These are phyloP conservation scores for Galagoides demidoff DNA, from an alignment of 2,797 vertebrate genomes.

Conservation along the genomic window DNA sequence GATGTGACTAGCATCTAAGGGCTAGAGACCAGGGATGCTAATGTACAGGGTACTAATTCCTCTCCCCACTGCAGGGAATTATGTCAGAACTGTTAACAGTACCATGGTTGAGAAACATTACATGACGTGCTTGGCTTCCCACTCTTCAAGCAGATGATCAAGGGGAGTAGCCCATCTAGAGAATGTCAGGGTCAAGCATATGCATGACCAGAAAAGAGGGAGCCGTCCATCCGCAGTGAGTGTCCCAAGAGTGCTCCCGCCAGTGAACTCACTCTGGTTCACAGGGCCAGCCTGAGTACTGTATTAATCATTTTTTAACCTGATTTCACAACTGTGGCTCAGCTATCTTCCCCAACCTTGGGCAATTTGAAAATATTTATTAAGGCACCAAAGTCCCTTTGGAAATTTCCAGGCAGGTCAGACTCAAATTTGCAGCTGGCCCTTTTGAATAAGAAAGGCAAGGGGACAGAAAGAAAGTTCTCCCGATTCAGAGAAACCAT, in stretches of 20 bases:
- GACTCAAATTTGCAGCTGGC: conserved; percentile 5
- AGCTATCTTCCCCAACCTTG: conserved; percentile 59
- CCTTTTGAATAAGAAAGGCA: not conserved
- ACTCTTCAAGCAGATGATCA: not conserved
- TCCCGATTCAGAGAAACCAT: not conserved
- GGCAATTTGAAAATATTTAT: conserved; percentile 78
- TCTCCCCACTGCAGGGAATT: not conserved
- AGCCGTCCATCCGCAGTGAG: not conserved
- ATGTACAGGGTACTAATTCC: not conserved
- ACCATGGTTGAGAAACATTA: not conserved
- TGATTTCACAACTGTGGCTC: conserved; percentile 68
- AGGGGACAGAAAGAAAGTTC: not conserved
- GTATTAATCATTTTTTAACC: not conserved
- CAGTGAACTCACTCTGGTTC: not conserved
- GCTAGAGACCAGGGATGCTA: not conserved
- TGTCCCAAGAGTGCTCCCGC: not conserved
- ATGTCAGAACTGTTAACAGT: not conserved
- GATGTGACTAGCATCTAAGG: not conserved
- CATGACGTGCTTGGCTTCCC: not conserved
- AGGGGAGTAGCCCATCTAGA: not conserved
- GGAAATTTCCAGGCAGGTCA: conserved; percentile 66
- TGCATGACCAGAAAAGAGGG: not conserved
- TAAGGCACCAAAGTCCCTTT: conserved; percentile 59
- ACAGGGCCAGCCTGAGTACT: not conserved
- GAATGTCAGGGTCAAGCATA: not conserved